Percentiles rank a stretch among this genome's conserved stretches.
Evolutionary conservation across 2,888 invertebrate genomes (phyloP).

Genomic region (Sphaeridia pumilis): DNA sequence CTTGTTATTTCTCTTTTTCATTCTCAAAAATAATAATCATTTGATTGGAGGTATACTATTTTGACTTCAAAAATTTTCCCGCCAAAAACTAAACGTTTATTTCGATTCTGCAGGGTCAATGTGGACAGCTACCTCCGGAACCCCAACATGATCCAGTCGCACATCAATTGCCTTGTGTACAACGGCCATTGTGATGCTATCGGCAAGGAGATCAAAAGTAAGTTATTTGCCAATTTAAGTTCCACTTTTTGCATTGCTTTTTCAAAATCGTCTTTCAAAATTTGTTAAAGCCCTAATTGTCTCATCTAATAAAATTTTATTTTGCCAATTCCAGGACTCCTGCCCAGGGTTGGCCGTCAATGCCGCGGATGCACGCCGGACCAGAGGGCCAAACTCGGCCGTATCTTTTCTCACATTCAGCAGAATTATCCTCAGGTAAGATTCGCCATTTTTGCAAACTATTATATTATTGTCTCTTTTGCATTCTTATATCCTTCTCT

Average conservation of each 20-base stretch:
- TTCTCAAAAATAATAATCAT: neutral
- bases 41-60: no score
- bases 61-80: no score
- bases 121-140: slow-evolving; percentile 56
- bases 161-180: slow-evolving; percentile 57
- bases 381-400: slow-evolving; percentile 26
- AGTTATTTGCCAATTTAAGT: neutral
- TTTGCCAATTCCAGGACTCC: slow-evolving; percentile 7
- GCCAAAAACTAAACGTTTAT: no score
- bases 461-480: no score
- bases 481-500: no score
- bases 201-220: slow-evolving; percentile 29
- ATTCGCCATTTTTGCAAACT: no score
- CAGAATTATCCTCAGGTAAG: slow-evolving; percentile 26
- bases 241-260: neutral
- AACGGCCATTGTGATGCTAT: slow-evolving; percentile 37
- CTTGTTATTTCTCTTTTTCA: no score
- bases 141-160: slow-evolving; percentile 56
- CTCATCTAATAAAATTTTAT: neutral
- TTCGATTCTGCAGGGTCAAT: slow-evolving; percentile 48
- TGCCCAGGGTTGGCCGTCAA: slow-evolving; percentile 22
- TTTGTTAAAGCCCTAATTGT: neutral
- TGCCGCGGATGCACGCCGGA: slow-evolving; percentile 28
- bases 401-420: slow-evolving; percentile 30
- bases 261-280: neutral